Conservation (phyloP, 2,888 invertebrate species). For the Heteropelma amictum region DNA sequence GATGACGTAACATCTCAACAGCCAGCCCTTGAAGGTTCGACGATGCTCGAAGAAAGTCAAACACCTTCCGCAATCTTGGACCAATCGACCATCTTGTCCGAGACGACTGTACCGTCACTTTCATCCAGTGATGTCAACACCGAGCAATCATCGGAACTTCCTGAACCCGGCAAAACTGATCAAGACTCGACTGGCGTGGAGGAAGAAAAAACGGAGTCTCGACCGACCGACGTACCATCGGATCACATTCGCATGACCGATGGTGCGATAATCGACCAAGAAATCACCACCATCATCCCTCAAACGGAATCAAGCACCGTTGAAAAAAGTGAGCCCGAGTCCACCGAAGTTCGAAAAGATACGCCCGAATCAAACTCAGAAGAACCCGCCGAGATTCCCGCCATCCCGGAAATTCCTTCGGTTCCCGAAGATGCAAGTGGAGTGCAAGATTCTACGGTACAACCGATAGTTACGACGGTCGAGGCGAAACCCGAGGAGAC, state of each 20-base stretch:
- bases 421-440: not conserved
- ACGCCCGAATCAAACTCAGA: conserved; percentile 2
- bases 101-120: conserved; percentile 20
- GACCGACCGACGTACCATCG: not conserved
- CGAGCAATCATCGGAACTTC: conserved; percentile 19
- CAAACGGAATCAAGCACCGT: conserved; percentile 3
- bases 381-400: not conserved
- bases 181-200: conserved; percentile 21
- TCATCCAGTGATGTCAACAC: conserved; percentile 11
- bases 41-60: conserved; percentile 45
- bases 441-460: not conserved
- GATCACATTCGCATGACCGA: conserved; percentile 30
- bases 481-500: conserved; percentile 2
- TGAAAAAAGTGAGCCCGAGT: not conserved
- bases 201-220: too few relatives aligned
- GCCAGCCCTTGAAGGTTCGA: not conserved
- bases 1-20: conserved; percentile 12
- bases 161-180: conserved; percentile 41
- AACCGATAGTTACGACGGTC: not conserved
- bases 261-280: not conserved
- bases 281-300: conserved; percentile 28
- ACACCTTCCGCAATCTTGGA: not conserved
- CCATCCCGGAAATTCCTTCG: not conserved
- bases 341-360: not conserved
- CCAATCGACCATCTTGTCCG: not conserved